Base-by-base conservation (phyloP, 2,113 vertebrate species). In the Burhinus bistriatus region DNA sequence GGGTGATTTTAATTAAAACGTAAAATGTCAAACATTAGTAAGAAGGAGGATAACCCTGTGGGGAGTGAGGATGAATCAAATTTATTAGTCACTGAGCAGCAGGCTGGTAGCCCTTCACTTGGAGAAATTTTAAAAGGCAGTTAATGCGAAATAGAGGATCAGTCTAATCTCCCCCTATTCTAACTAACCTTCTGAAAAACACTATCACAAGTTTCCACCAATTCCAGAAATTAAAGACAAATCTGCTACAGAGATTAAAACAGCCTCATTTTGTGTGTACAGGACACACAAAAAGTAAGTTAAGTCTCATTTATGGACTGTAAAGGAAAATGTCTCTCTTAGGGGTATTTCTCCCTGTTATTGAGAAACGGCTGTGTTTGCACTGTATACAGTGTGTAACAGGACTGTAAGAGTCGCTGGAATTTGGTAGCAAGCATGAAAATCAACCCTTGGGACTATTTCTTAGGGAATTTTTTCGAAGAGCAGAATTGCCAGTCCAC, bases 21-120 rank as follows among this genome's bases (percentile, higher is more conserved):
- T 94, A 98, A 98, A 97, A 98, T 97, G 97, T 98, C 98, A 98
- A 97, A 97, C 95, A 94, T 97, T 97, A 97, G 94, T 97, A 89
- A 95, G 95, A 91, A 97, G 93, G 89, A 98, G 83, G 95, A 93
- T 93, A 95, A 96, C 93, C 95, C 95, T 92, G 91, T 93, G 86
- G 97, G 88, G 95, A 97, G 90, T 78, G 45, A 95, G 51, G 78
- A 95, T 98, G 97, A 98, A 95, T 98, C 96, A 95, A 96, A 94
- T 97, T 97, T 97, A 97, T 97, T 97, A 98, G 95, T 97, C 97
- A 98, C 91, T 91, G 91, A 98, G 96, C 97, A 97, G 96, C 95
- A 98, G 93, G 90, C 94, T 96, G 86, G 87, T 95, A 97, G 93
- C 93, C 95, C 94, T 97, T 96, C 94, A 86, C 87, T 94, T 91